phyloP scores from a whole-genome alignment of 2,113 vertebrate species.

The Potamarius usumacintae region DNA sequence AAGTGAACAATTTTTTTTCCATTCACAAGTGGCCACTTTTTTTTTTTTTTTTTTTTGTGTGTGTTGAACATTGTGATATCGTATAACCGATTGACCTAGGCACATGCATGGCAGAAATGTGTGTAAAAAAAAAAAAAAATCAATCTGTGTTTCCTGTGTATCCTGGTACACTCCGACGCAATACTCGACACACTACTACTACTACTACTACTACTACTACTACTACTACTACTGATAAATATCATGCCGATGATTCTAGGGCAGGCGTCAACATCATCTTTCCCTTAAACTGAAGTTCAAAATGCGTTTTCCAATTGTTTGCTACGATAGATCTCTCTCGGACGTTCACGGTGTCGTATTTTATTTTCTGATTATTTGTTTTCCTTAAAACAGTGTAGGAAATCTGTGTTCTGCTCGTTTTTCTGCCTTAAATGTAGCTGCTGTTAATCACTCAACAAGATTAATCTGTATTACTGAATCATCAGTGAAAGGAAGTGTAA shows the following conservation, averaged over 20 bases:
- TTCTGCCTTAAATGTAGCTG: not conserved
- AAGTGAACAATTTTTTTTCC: not conserved
- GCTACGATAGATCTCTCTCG: not conserved
- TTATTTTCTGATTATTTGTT: slow-evolving; percentile 8
- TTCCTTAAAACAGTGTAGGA: not conserved
- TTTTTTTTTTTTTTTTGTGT: not conserved
- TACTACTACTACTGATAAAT: slow-evolving; percentile 10
- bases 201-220: slow-evolving; percentile 28
- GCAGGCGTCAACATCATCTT: not conserved
- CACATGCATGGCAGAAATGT: not conserved
- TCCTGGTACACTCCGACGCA: not conserved
- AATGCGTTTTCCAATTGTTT: not conserved
- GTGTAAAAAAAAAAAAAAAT: not conserved
- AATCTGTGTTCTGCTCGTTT: not conserved
- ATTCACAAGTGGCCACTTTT: not conserved
- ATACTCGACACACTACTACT: not conserved
- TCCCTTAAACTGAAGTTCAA: not conserved
- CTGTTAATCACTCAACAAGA: not conserved
- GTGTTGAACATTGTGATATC: not conserved
- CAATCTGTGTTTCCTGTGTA: not conserved
- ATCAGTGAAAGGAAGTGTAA: not conserved
- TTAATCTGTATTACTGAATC: slow-evolving; percentile 13
- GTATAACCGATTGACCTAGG: too few species aligned
- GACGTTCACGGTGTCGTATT: not conserved
- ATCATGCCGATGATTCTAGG: too few species aligned